Conservation (phyloP, 2,888 invertebrate genomes). For the Isoperla grammatica region DNA sequence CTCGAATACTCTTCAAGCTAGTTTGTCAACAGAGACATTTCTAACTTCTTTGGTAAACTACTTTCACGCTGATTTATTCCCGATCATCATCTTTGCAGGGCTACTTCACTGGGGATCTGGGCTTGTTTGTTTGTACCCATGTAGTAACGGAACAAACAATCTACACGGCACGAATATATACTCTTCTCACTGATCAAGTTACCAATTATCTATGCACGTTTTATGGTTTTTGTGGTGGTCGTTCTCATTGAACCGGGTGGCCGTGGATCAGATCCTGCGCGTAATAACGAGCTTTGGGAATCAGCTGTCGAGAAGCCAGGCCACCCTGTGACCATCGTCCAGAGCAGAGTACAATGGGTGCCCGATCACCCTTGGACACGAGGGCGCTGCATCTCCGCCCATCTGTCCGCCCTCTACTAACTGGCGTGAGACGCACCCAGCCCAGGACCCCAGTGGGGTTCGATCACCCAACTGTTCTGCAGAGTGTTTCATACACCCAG, state of each 20-base stretch:
- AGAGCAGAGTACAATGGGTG: no score
- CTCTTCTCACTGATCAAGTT: no score
- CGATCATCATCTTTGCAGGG: background rate
- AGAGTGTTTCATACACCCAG: no score
- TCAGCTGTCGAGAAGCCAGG: background rate
- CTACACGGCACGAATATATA: background rate
- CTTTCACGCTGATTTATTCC: constrained; percentile 10
- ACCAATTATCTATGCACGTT: constrained; percentile 11
- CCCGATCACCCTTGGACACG: no score
- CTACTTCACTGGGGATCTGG: no score
- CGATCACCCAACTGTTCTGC: no score
- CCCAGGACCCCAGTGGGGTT: no score
- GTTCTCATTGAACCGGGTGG: background rate
- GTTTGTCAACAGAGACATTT: constrained; percentile 17
- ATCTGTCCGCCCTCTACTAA: no score
- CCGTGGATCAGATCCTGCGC: background rate
- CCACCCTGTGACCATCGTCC: no score
- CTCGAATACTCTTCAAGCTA: constrained; percentile 1
- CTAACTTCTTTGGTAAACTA: constrained; percentile 9
- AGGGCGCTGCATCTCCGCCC: no score
- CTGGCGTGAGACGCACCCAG: no score
- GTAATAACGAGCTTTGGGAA: background rate
- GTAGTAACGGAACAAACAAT: background rate
- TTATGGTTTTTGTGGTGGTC: background rate
- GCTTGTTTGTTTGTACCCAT: background rate